These are phyloP conservation scores for Neogale vison DNA, from an alignment of 2,113 vertebrate species.

Conservation along the genomic window DNA sequence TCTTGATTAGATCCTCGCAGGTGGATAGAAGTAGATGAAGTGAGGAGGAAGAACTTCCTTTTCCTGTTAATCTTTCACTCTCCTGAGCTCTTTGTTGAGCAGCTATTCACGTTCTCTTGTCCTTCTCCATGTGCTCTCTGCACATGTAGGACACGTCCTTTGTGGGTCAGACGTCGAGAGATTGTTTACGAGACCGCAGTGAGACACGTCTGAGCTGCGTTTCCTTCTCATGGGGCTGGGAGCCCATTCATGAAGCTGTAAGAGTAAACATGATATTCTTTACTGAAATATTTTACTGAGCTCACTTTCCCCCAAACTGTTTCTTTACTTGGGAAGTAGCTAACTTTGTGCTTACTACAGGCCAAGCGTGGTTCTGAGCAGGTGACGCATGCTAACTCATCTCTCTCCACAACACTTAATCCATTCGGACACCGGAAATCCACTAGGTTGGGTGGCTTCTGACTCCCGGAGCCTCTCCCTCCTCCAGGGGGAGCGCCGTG, in stretches of 20 bases:
- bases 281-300: neutral
- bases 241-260: neutral
- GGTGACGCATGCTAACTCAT: fast-evolving
- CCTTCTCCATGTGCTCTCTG: fast-evolving
- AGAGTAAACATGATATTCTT: neutral
- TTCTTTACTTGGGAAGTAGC: neutral
- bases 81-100: neutral
- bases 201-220: neutral
- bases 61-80: neutral
- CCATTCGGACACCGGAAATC: neutral
- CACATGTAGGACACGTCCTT: too few species aligned
- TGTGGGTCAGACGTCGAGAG: neutral
- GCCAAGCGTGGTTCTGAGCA: fast-evolving
- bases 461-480: neutral
- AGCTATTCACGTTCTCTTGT: neutral
- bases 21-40: neutral
- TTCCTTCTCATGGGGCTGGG: neutral
- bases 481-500: fast-evolving
- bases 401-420: neutral
- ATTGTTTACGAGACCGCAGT: too few species aligned
- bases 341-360: neutral
- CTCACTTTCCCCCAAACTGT: neutral
- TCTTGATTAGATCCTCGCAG: neutral
- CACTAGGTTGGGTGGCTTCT: fast-evolving
- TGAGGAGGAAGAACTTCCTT: neutral